Percentiles rank a stretch among this genome's conserved stretches.
Conservation (phyloP, 2,113 vertebrate genomes). For the Calidris pugnax region DNA sequence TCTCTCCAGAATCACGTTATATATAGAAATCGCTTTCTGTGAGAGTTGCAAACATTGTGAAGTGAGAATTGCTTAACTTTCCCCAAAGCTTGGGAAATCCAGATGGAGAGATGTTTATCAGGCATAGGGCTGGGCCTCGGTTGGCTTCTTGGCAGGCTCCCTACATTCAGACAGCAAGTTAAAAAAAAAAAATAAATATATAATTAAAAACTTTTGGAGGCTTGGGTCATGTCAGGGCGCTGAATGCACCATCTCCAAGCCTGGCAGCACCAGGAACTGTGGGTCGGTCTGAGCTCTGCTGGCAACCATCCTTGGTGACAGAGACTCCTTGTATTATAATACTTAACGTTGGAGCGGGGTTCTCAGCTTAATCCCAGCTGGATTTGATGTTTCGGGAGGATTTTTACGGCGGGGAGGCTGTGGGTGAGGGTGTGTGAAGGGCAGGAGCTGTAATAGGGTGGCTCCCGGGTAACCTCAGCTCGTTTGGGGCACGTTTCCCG, state of each 20-base stretch:
- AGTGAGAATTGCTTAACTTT: slow-evolving; percentile 29
- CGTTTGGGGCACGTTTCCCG: accelerated
- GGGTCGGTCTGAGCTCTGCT: neutral
- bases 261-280: neutral
- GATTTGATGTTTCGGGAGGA: neutral
- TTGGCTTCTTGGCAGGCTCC: slow-evolving; percentile 22
- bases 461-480: neutral
- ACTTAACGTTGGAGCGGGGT: neutral
- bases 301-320: neutral
- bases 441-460: accelerated
- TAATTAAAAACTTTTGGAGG: too few relatives aligned
- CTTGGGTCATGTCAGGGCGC: neutral
- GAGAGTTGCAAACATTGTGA: neutral
- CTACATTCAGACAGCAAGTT: neutral
- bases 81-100: slow-evolving; percentile 34
- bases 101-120: slow-evolving; percentile 29
- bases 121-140: neutral
- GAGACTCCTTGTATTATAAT: accelerated
- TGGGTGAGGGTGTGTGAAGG: neutral
- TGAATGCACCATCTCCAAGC: neutral
- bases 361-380: neutral
- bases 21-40: neutral
- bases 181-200: neutral
- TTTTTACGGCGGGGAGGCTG: neutral
- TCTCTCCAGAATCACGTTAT: neutral